Percentiles rank a stretch among this genome's conserved stretches.
Conservation (phyloP, 1,140 invertebrate species). For the Homalodisca vitripennis region DNA sequence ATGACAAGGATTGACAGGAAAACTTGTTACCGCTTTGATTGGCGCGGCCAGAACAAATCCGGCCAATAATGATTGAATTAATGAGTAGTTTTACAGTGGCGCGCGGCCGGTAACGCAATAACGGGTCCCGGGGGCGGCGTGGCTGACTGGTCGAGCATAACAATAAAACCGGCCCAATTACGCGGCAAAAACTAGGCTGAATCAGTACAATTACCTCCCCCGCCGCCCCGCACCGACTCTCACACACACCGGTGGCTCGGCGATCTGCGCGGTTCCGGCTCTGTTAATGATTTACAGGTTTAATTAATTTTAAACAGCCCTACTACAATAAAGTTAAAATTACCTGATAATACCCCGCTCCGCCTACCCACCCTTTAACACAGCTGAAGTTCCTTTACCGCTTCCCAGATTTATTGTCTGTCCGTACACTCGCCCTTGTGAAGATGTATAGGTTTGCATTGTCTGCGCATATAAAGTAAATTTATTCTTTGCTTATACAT, state of each 20-base stretch:
- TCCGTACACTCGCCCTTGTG: too few species aligned
- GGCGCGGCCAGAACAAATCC: constrained; percentile 15
- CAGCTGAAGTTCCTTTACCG: not conserved
- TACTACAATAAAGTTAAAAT: constrained; percentile 25
- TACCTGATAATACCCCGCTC: constrained; percentile 2
- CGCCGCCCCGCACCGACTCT: not conserved
- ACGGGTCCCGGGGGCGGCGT: not conserved
- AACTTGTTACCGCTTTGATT: constrained; percentile 19
- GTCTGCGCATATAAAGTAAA: too few species aligned
- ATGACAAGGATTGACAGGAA: constrained; percentile 9
- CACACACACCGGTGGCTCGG: not conserved
- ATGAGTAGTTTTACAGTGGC: constrained; percentile 14
- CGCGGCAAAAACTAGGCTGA: constrained; percentile 12
- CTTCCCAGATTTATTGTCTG: not conserved
- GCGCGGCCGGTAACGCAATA: constrained; percentile 6
- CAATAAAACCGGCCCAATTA: constrained; percentile 21
- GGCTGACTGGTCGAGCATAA: not conserved
- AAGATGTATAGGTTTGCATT: too few species aligned
- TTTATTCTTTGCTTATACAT: too few species aligned
- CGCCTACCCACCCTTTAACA: not conserved
- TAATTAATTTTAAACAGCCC: constrained; percentile 26
- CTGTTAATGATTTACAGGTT: constrained; percentile 20
- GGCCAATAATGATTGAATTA: constrained; percentile 23
- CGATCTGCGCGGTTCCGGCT: not conserved
- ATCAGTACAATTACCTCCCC: constrained; percentile 15